These are phyloP conservation scores for Leucoraja erinaceus DNA, from an alignment of 2,113 vertebrate genomes.

Conservation along the genomic window DNA sequence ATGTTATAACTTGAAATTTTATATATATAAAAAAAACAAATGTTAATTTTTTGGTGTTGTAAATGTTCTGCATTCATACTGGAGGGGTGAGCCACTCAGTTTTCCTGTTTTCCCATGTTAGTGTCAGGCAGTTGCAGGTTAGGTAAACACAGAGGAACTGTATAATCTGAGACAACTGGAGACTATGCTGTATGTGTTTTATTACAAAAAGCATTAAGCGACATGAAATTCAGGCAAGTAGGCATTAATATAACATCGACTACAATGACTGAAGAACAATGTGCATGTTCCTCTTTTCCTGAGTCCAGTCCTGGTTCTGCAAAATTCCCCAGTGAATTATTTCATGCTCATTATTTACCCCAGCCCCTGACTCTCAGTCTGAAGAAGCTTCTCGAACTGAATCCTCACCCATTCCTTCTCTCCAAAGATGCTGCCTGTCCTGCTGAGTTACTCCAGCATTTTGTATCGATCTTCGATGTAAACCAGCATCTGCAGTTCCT, in stretches of 20 bases:
- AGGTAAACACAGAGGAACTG: background rate
- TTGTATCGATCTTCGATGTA: no score
- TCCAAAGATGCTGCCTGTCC: no score
- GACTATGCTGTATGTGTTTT: background rate
- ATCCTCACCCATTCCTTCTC: no score
- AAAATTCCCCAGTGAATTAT: background rate
- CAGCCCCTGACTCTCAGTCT: background rate
- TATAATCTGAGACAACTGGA: background rate
- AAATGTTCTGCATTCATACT: background rate
- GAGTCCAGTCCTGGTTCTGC: background rate
- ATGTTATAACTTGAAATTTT: background rate
- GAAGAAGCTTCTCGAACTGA: no score
- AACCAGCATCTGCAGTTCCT: no score
- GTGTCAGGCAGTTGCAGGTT: background rate
- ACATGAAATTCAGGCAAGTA: background rate
- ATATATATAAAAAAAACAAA: background rate
- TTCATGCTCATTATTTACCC: background rate
- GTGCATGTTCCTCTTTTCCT: background rate
- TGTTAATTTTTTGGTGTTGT: background rate
- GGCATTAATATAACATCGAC: no score
- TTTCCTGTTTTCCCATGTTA: background rate
- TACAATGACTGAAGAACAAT: background rate
- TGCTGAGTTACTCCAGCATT: no score
- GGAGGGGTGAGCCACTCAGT: background rate
- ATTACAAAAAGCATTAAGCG: background rate